Evolutionary conservation across 2,888 invertebrate genomes (phyloP), one percentile per base, ranked within the genome.

Genomic region (Drosophila picticornis): DNA sequence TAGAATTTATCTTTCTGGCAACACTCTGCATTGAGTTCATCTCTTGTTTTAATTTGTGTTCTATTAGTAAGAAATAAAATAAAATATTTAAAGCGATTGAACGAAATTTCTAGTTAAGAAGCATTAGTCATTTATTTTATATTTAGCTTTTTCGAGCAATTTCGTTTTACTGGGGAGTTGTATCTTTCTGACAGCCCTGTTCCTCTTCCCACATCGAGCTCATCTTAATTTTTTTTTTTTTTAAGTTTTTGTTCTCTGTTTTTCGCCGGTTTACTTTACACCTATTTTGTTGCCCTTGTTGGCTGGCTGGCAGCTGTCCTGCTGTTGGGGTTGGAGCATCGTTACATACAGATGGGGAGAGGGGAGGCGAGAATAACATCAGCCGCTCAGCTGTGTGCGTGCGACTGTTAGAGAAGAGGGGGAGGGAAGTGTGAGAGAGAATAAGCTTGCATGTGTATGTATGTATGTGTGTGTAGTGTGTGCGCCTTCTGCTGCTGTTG

Each of bases 231-330:
- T 55, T 22, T 80, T 66, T 61, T 60, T 56, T 55, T 22, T 31
- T 71, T 70, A 66, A 68, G 68, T 50, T 51, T 64, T 68, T 51
- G 38, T 53, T 57, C n/a, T 57, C 13, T 57, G 40, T 57, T 68
- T 80, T 88, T 88, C 75, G 88, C 85, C 86, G 85, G 86, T 88
- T 88, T 80, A 86, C 72, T 79, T 84, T 87, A 82, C 84, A 82
- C 69, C 69, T 55, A 52, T 64, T 71, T 51, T 57, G 57, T 56
- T 78, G 67, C 74, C 77, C 75, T 77, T 66, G 71, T 64, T 77
- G 83, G 46, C 25, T 25, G 46, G 46, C 13, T 22, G 46, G 84
- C 87, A 84, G 88, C 83, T 84, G 85, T 84, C 82, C 50, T 73
- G 43, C 29, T 38, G 43, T 51, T n/a, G 61, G 46, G 46, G 46